A percentile compares a stretch with the other conserved stretches of the same genome.
These are phyloP conservation scores for Luperina testacea DNA, from an alignment of 2,888 invertebrate genomes.

Conservation along the genomic window DNA sequence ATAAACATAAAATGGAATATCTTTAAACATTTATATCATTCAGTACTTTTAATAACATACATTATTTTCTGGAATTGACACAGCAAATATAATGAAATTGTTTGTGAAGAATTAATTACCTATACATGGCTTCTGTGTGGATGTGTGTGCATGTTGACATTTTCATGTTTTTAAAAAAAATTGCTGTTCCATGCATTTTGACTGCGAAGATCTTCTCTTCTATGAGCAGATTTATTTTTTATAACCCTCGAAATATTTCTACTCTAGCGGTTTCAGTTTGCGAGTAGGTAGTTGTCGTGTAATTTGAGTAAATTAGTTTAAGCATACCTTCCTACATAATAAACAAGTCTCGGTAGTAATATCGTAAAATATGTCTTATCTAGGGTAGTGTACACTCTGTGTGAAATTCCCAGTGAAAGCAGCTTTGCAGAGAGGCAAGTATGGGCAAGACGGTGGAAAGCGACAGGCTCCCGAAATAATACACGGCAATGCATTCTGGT, in stretches of 20 bases:
- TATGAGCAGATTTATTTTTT: too few relatives aligned
- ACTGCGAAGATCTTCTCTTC: too few relatives aligned
- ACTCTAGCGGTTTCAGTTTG: too few relatives aligned
- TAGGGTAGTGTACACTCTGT: conserved; percentile 3
- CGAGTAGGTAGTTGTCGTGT: too few relatives aligned
- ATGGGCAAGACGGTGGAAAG: conserved; percentile 10
- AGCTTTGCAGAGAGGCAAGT: conserved; percentile 35
- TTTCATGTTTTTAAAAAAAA: background rate
- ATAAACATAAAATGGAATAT: conserved; percentile 14
- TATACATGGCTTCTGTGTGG: too few relatives aligned
- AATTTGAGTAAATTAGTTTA: background rate
- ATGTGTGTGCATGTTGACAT: background rate
- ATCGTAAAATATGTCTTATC: conserved; percentile 6
- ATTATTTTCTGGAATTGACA: conserved; percentile 1
- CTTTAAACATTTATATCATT: conserved; percentile 3
- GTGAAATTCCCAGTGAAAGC: conserved; percentile 29
- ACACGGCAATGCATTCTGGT: conserved; percentile 28
- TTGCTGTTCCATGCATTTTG: too few relatives aligned
- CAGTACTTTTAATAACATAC: background rate
- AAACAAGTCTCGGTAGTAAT: background rate
- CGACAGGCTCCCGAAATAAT: conserved; percentile 31
- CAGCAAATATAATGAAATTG: background rate
- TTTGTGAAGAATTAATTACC: conserved; percentile 10
- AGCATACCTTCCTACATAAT: background rate
- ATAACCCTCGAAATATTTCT: too few relatives aligned